These are phyloP conservation scores for Pseudoatta argentina DNA, from an alignment of 1,140 invertebrate genomes.

Conservation along the genomic window DNA sequence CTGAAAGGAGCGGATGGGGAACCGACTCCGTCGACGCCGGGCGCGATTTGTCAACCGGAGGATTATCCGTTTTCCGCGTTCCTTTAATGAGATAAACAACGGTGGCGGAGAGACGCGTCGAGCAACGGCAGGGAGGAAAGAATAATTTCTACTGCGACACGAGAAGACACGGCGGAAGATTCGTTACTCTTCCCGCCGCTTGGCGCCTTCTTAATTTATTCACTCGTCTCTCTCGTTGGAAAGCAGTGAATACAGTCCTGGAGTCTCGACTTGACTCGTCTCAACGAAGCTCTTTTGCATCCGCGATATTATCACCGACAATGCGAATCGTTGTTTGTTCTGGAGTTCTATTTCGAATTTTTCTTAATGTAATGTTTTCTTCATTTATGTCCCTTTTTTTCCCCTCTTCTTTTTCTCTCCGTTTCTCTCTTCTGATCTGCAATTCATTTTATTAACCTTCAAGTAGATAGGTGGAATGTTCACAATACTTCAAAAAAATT, in stretches of 20 bases:
- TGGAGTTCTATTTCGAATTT: background rate
- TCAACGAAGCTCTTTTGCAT: background rate
- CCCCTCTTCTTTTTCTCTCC: background rate
- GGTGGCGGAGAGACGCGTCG: slow-evolving; percentile 40
- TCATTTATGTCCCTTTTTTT: background rate
- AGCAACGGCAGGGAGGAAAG: slow-evolving; percentile 30
- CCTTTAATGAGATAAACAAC: slow-evolving; percentile 72
- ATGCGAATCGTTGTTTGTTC: background rate
- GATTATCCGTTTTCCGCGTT: slow-evolving; percentile 71
- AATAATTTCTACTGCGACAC: slow-evolving; percentile 32
- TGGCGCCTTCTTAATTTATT: slow-evolving; percentile 38
- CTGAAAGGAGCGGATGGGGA: slow-evolving; percentile 47
- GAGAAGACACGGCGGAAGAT: slow-evolving; percentile 37
- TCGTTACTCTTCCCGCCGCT: slow-evolving; percentile 53
- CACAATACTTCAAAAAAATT: no score
- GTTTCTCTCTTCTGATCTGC: background rate
- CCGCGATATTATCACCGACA: slow-evolving; percentile 11
- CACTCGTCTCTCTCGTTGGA: background rate
- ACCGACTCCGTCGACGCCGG: slow-evolving; percentile 34
- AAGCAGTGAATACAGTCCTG: background rate
- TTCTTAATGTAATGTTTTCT: background rate
- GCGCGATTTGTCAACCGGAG: slow-evolving; percentile 62
- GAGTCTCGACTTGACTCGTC: background rate
- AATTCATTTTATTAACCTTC: background rate
- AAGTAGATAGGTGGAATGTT: no score